phyloP scores from a whole-genome alignment of 2,888 invertebrate species.

The Nasonovia ribisnigri region DNA sequence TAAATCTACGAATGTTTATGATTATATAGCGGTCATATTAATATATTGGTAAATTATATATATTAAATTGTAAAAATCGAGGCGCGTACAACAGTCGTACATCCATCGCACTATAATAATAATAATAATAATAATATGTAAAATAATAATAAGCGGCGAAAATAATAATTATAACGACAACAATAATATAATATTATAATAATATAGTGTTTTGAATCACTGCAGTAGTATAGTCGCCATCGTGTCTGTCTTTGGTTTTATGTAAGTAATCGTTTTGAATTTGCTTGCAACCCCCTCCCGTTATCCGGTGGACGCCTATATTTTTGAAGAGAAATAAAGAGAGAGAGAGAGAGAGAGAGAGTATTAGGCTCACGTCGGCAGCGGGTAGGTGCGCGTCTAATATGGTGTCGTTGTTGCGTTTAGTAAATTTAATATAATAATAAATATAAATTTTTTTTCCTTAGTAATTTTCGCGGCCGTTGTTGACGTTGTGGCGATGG shows the following conservation, averaged over 20 bases:
- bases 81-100: neutral
- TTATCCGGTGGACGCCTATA: neutral
- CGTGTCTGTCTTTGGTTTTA: constrained; percentile 5
- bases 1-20: neutral
- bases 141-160: neutral
- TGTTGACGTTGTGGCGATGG: neutral
- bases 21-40: neutral
- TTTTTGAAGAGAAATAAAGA: neutral
- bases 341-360: neutral
- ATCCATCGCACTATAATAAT: neutral
- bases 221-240: neutral
- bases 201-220: neutral
- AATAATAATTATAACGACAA: constrained; percentile 9
- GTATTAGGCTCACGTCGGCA: neutral
- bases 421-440: constrained; percentile 11
- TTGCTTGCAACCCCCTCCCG: neutral
- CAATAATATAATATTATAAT: neutral
- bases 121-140: neutral
- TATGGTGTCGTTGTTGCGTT: neutral
- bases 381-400: neutral
- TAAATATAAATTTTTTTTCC: neutral
- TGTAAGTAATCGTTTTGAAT: neutral
- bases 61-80: neutral
- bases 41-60: neutral
- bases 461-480: neutral